A percentile compares a stretch with the other conserved stretches of the same genome.
Conservation (phyloP, 2,888 invertebrate species). For the Meloe dianella region DNA sequence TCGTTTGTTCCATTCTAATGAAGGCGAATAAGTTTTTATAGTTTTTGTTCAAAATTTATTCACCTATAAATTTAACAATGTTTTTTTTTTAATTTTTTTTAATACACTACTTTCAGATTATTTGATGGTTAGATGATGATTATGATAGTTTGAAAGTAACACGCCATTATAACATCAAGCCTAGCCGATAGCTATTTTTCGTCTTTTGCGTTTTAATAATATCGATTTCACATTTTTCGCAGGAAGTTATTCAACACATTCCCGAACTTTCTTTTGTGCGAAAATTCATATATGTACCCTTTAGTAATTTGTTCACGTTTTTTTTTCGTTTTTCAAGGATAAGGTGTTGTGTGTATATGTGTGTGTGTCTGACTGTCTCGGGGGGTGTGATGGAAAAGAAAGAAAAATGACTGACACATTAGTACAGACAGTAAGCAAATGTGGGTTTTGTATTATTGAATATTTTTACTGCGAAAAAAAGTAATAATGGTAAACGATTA, state of each 20-base stretch:
- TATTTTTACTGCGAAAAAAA: not conserved
- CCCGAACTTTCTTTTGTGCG: conserved; percentile 12
- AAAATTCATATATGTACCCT: conserved; percentile 12
- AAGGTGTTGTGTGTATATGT: not conserved
- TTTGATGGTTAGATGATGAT: conserved; percentile 4
- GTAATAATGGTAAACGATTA: not conserved
- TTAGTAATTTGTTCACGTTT: conserved; percentile 8
- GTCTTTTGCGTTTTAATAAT: conserved; percentile 3
- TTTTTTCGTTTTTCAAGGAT: not conserved
- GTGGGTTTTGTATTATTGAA: not conserved
- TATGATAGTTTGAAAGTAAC: conserved; percentile 8
- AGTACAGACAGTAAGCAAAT: not conserved
- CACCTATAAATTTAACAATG: not conserved
- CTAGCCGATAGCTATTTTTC: not conserved
- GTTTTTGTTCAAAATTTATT: not conserved
- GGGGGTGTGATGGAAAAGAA: no score
- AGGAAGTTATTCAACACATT: conserved; percentile 17
- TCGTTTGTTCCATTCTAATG: no score
- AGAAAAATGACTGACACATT: conserved; percentile 2
- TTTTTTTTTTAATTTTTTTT: not conserved
- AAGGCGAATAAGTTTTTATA: no score
- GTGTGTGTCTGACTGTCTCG: not conserved
- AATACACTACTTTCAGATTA: not conserved
- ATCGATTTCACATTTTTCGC: conserved; percentile 12
- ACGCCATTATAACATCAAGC: conserved; percentile 10